Evolutionary conservation across 1,140 invertebrate genomes (phyloP).

Genomic region (Drosophila punjabiensis): DNA sequence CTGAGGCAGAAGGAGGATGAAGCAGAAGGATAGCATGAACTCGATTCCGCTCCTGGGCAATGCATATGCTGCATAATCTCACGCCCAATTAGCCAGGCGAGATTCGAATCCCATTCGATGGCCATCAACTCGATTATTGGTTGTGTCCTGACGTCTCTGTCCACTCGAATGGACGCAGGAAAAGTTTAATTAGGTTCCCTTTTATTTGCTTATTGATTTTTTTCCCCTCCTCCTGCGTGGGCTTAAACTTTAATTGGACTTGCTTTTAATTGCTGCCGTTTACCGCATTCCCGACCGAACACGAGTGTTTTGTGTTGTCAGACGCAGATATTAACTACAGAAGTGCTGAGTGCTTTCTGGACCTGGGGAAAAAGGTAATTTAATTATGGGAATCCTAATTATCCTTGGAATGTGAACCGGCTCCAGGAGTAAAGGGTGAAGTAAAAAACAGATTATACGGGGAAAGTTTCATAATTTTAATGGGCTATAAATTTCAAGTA

Average conservation of each 20-base stretch:
- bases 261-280: conserved; percentile 31
- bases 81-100: conserved; percentile 32
- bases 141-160: not conserved
- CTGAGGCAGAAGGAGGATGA: not conserved
- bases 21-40: not conserved
- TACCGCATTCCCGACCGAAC: not conserved
- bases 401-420: not conserved
- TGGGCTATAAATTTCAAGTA: conserved; percentile 6
- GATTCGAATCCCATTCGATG: conserved; percentile 13
- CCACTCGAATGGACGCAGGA: not conserved
- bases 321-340: conserved; percentile 13
- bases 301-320: conserved; percentile 30
- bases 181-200: conserved; percentile 17
- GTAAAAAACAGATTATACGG: not conserved
- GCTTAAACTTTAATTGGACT: conserved; percentile 29
- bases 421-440: not conserved
- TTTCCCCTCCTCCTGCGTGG: not conserved
- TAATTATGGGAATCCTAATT: conserved; percentile 9
- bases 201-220: conserved; percentile 35
- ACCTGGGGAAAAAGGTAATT: conserved; percentile 8
- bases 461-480: conserved; percentile 13
- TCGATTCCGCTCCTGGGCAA: not conserved
- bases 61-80: conserved; percentile 24
- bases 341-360: conserved; percentile 2
- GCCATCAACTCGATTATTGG: conserved; percentile 19